phyloP scores from a whole-genome alignment of 2,113 vertebrate species.

The Neodon shergylaensis region DNA sequence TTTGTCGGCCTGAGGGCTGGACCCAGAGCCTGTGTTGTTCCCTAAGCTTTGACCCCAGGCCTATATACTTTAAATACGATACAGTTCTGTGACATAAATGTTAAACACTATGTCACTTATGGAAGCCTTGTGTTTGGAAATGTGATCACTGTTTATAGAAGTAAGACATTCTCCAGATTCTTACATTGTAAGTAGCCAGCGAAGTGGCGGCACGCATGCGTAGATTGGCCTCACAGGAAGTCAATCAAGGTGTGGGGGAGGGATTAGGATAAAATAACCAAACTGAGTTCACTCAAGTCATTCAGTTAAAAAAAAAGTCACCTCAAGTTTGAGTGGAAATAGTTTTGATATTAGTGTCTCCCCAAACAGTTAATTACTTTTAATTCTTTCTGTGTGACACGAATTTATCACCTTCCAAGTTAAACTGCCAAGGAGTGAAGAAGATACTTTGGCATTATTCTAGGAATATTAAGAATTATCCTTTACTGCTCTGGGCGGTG shows the following conservation, averaged over 20 bases:
- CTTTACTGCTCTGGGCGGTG: background rate
- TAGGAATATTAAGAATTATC: background rate
- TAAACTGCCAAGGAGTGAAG: background rate
- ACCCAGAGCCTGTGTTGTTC: background rate
- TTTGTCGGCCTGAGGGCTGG: background rate
- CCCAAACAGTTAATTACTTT: background rate
- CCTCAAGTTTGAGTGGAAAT: background rate
- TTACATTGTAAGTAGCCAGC: background rate
- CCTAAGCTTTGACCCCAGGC: background rate
- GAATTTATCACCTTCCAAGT: constrained; percentile 19
- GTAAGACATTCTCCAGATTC: background rate
- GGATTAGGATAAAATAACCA: background rate
- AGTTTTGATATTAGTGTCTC: constrained; percentile 8
- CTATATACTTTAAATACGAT: background rate
- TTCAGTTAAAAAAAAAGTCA: background rate
- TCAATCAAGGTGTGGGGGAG: background rate
- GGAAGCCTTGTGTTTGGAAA: background rate
- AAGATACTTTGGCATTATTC: background rate
- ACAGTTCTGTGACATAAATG: background rate
- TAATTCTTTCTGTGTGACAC: background rate
- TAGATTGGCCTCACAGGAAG: background rate
- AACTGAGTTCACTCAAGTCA: constrained; percentile 8
- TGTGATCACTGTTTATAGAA: background rate
- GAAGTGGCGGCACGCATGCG: background rate
- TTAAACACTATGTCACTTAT: background rate